These are phyloP conservation scores for Blennius ocellaris DNA, from an alignment of 2,113 vertebrate genomes.

Conservation along the genomic window DNA sequence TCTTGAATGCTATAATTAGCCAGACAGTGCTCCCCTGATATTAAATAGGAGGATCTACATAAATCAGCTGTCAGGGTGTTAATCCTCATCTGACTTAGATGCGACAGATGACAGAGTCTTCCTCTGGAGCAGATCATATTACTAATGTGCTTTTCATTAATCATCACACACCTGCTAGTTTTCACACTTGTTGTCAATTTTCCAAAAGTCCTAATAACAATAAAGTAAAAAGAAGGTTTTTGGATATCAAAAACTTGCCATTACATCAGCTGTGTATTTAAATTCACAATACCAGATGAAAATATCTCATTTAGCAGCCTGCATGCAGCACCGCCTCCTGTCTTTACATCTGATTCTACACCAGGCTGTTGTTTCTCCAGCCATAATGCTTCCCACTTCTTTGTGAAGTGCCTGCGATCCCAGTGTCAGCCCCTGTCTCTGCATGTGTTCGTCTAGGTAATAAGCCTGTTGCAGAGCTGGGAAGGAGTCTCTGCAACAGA, in stretches of 20 bases:
- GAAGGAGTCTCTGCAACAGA: constrained; percentile 35
- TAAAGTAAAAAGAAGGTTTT: too few relatives aligned
- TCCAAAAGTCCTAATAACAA: too few relatives aligned
- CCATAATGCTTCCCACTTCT: constrained; percentile 37
- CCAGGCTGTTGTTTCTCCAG: constrained; percentile 40
- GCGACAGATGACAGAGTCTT: constrained; percentile 52
- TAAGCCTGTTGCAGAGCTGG: constrained; percentile 48
- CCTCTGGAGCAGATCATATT: constrained; percentile 58
- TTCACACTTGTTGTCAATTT: not conserved
- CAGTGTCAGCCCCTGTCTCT: constrained; percentile 42
- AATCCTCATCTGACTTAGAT: constrained; percentile 72
- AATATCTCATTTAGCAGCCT: constrained; percentile 1
- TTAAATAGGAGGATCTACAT: constrained; percentile 73
- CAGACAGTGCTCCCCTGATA: constrained; percentile 60
- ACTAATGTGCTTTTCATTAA: constrained; percentile 53
- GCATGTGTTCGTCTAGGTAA: constrained; percentile 51
- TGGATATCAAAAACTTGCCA: not conserved
- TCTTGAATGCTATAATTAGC: constrained; percentile 69
- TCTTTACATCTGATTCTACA: constrained; percentile 42
- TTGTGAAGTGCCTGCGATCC: constrained; percentile 54
- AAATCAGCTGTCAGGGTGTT: constrained; percentile 64
- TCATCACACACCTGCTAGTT: constrained; percentile 36
- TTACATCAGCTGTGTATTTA: not conserved
- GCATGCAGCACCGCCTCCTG: constrained; percentile 30
- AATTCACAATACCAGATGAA: constrained; percentile 1